phyloP scores from a whole-genome alignment of 1,140 invertebrate species.

The Neuroterus valhalla region DNA sequence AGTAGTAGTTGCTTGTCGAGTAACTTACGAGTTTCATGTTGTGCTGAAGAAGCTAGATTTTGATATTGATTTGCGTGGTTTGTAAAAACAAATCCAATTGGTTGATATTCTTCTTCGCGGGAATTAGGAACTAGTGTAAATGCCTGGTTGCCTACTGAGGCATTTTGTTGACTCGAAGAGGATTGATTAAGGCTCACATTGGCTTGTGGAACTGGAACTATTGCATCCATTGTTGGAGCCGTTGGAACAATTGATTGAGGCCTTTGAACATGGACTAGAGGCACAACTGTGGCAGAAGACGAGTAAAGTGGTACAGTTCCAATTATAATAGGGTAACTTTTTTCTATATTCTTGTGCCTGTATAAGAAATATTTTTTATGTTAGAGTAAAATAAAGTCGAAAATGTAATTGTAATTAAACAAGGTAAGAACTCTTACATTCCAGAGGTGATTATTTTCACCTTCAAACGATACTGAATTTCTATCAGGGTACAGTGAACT shows the following conservation, averaged over 20 bases:
- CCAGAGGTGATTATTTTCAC: slow-evolving; percentile 39
- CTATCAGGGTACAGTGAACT: slow-evolving; percentile 48
- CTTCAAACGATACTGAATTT: slow-evolving; percentile 46
- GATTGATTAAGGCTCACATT: background rate
- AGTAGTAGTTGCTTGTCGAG: background rate
- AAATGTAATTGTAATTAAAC: background rate
- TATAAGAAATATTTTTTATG: slow-evolving; percentile 8
- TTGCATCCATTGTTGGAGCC: slow-evolving; percentile 28
- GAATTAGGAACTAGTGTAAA: slow-evolving; percentile 3
- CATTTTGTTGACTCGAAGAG: background rate
- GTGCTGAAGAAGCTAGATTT: background rate
- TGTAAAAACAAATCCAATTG: slow-evolving; percentile 41
- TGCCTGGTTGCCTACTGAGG: background rate
- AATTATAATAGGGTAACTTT: slow-evolving; percentile 52
- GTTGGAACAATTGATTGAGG: slow-evolving; percentile 14
- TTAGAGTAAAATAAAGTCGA: background rate
- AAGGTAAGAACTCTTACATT: slow-evolving; percentile 37
- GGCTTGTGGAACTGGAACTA: background rate
- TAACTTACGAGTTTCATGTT: slow-evolving; percentile 40
- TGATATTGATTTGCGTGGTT: background rate
- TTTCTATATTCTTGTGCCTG: slow-evolving; percentile 47
- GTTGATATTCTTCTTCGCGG: slow-evolving; percentile 28
- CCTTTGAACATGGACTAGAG: background rate
- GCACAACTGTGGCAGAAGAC: slow-evolving; percentile 1
- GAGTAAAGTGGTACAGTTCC: slow-evolving; percentile 53